Base-by-base conservation (phyloP, 35 echinoderm and acorn worm species). In the Acanthaster planci region DNA sequence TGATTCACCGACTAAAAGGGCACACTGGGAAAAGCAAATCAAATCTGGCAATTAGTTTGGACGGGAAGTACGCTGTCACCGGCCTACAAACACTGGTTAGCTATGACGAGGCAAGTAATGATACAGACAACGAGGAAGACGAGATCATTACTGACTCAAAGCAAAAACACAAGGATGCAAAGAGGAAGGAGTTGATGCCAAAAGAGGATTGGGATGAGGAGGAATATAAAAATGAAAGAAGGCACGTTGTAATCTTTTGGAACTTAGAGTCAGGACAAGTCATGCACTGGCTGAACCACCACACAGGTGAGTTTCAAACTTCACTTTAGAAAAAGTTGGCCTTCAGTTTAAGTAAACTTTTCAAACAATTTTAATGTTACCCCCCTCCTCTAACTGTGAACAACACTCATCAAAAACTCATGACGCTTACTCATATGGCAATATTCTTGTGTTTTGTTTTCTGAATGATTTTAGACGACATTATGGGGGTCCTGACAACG, bases 91-190 rank as follows among this genome's bases (percentile, higher is more conserved):
- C 81, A 59, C 8, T 27, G 18, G 19, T 58, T 34, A 31, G 56
- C 53, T 83, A 53, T 27, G 81, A 83, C 19, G 38, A 57, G 8
- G 51, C 23, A 34, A 60, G 59, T 37, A 53, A 57, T 35, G 81
- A 83, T 58, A 83, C 52, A 0, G 81, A 83, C 56, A 38, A 18
- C 19, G 81, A 83, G 19, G 81, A 83, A 19, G 81, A 83, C 59
- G 81, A 83, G 53, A 37, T 83, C 30, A 72, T 72, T 14, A 1
- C 64, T 72, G 64, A 72, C 26, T 26, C 26, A 12, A 72, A 72
- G 30, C 8, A 53, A 21, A 30, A 59, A 57, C 51, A 31, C 29
- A 57, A 57, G 32, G 34, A 14, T 1, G 0, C 22, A 31, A 59
- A 59, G 52, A 83, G 59, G 31, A 83, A 83, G 22, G 81, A 83